These are phyloP conservation scores for Vimba vimba DNA, from an alignment of 2,113 vertebrate species.

Conservation along the genomic window DNA sequence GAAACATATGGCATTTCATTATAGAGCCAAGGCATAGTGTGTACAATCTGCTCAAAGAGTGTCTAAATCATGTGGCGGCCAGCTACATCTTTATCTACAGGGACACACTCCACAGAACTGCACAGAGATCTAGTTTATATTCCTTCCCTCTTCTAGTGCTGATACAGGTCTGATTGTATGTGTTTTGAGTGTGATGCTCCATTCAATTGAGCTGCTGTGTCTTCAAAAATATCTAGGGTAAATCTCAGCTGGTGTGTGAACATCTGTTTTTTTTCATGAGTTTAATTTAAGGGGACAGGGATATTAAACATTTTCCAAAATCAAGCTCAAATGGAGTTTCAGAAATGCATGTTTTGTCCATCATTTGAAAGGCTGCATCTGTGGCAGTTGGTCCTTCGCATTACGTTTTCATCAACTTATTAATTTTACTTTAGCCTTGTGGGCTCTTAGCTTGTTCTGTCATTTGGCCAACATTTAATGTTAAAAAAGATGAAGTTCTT, in stretches of 20 bases:
- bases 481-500: too few species aligned
- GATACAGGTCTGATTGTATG: slow-evolving; percentile 1
- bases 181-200: neutral
- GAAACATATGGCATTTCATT: slow-evolving; percentile 47
- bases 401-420: too few species aligned
- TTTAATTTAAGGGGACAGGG: neutral
- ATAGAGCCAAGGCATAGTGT: slow-evolving; percentile 61
- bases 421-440: too few species aligned
- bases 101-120: neutral
- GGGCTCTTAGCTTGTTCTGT: too few species aligned
- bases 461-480: too few species aligned
- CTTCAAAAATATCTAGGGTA: neutral
- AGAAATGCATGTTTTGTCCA: too few species aligned
- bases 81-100: neutral
- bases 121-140: neutral
- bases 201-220: neutral
- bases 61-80: slow-evolving; percentile 45
- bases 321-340: too few species aligned
- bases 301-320: too few species aligned
- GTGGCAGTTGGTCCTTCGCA: too few species aligned
- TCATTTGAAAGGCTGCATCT: too few species aligned
- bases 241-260: neutral
- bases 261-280: neutral
- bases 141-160: neutral
- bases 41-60: slow-evolving; percentile 67